Evolutionary conservation across 30 jellyfish, hydroid and myxozoan genomes (phyloP), one percentile per base, ranked within the genome.

Genomic region (Haliclystus octoradiatus): DNA sequence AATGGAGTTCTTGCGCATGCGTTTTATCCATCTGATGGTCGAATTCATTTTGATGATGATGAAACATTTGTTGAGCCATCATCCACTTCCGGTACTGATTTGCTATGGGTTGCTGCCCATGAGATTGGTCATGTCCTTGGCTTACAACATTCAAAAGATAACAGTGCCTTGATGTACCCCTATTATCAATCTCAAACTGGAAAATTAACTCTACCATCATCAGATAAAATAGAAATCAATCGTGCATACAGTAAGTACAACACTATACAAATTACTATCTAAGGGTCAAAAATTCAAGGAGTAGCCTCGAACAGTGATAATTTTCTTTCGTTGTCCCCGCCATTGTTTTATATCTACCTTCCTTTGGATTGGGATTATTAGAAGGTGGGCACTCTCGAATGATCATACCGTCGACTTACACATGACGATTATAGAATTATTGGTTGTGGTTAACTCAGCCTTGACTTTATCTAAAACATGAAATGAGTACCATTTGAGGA

Each of bases 51-150:
- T 69, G 95, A 84, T 60, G 95, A 84, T 52, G 93, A 71, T 33
- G 95, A 84, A 50, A 1, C 35, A 13, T 84, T 61, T 60, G 77
- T 93, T 3, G 95, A 84, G 33, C 72, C 66, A 29, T 66, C 88
- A 14, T n/a, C n/a, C n/a, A 25, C 57, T 32, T 33, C 22, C 15
- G 95, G 95, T 60, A 84, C 79, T 27, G 77, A 84, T 66, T 93
- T 84, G 60, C 69, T 84, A 57, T 84, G 93, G 93, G 95, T 84
- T 47, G 95, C 95, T 29, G 93, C 95, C 14, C 95, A 84, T 49
- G 95, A 84, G 66, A 73, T 84, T 77, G 95, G 95, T 1, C 95
- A 84, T 52, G 92, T 91, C 27, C 72, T 84, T 12, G 95, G 95
- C 2, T 70, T 84, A 63, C 78, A 82, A 28, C 95, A 84, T 66